These are phyloP conservation scores for Schizopygopsis malacanthus DNA, from an alignment of 2,797 vertebrate genomes.

Conservation along the genomic window DNA sequence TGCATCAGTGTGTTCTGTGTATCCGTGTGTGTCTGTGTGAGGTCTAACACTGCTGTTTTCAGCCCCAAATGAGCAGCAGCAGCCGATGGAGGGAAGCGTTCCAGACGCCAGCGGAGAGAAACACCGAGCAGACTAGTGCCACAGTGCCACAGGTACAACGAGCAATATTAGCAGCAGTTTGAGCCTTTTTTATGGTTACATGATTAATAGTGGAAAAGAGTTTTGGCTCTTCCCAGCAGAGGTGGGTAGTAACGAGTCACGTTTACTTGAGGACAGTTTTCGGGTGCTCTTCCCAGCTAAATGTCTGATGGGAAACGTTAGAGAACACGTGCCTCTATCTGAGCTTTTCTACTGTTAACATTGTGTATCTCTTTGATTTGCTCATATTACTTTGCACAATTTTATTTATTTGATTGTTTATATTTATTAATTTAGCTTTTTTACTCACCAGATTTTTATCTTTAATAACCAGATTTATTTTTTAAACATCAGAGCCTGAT, in stretches of 20 bases:
- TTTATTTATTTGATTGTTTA: background rate
- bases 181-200: background rate
- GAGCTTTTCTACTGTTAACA: background rate
- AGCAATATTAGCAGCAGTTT: background rate
- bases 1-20: background rate
- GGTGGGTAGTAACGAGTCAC: no score
- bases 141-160: slow-evolving; percentile 55
- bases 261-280: no score
- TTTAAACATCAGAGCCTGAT: no score
- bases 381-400: background rate
- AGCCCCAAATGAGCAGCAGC: slow-evolving; percentile 83
- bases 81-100: slow-evolving; percentile 79
- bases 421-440: background rate
- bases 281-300: background rate
- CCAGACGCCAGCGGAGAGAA: slow-evolving; percentile 68
- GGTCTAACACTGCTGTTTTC: slow-evolving; percentile 12
- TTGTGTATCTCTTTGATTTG: background rate
- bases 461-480: background rate
- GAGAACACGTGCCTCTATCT: background rate
- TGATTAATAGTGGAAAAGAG: background rate
- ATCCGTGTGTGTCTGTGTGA: background rate
- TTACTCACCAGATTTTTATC: background rate
- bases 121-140: slow-evolving; percentile 69
- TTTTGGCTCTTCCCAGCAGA: background rate
- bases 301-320: background rate